Base-by-base conservation (phyloP, 1,140 invertebrate species). In the Armadillidium nasatum region DNA sequence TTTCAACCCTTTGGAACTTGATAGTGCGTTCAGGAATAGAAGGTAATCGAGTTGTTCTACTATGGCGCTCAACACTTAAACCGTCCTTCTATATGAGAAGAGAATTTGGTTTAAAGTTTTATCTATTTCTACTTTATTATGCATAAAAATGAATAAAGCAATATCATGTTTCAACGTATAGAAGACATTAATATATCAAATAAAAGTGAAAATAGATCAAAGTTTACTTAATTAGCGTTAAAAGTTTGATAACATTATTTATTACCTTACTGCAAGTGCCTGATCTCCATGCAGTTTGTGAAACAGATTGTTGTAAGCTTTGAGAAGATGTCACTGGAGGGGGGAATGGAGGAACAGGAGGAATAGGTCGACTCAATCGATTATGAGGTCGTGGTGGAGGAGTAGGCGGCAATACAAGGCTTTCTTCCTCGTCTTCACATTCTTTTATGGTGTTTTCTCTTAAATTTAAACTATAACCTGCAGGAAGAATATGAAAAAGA, bases 11-110 rank as follows among this genome's bases (percentile, higher is more conserved):
- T 82, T 91, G 89, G 67, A 80, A 78, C 50, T 76, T 80, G 80
- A 87, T 87, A 72, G 87, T 89, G 78, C 90, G 86, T 82, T 91
- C 92, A n/a, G 89, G 91, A 82, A 91, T 93, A n/a, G 90, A 93
- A 6, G 93, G 92, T 82, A 94, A 86, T 79, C 91, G 88, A 50
- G 92, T 91, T 46, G 91, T 91, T 21, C 88, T 88, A 44, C 92
- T 87, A 82, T 92, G 91, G 72, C 54, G 78, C 46, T 74, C 71
- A 7, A 71, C 22, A 43, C 50, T 67, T 13, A 71, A 22, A 54
- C 72, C 70, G 11, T 76, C 70, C 43, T 73, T 45, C 33, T 33
- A 33, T 1, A 33, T 33, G 1, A 33, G 6, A 33, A 1, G 33
- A 33, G 33, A 33, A 33, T 3, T 3, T 33, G 6, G 33, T 3